Evolutionary conservation across 2,113 vertebrate genomes (phyloP).

Genomic region (Plecotus auritus): DNA sequence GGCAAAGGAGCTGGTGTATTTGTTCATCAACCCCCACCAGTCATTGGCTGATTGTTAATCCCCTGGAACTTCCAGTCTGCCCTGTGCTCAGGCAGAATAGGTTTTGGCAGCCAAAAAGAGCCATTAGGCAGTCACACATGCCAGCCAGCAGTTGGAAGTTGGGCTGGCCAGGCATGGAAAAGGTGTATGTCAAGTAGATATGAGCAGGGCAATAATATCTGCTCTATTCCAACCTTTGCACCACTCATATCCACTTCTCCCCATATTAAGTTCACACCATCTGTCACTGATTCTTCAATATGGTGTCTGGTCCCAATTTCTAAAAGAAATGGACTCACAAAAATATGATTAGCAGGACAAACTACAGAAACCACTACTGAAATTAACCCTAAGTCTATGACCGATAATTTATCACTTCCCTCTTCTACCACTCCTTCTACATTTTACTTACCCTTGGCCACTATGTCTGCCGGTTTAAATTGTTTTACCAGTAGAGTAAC

Average conservation of each 20-base stretch:
- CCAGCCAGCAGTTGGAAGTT: neutral
- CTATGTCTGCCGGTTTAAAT: neutral
- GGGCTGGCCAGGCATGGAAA: neutral
- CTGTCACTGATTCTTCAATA: neutral
- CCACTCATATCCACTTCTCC: neutral
- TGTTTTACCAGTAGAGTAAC: neutral
- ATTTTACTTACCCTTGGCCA: neutral
- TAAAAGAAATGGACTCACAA: neutral
- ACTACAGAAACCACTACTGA: neutral
- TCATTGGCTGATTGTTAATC: neutral
- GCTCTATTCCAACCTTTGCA: neutral
- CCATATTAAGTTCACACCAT: neutral
- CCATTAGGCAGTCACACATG: neutral
- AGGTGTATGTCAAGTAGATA: neutral
- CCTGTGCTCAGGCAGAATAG: neutral
- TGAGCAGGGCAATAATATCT: neutral
- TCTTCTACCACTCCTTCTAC: neutral
- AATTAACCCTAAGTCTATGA: neutral
- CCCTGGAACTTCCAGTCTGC: neutral
- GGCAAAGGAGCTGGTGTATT: neutral
- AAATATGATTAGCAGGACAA: neutral
- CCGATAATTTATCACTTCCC: neutral
- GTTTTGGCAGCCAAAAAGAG: neutral
- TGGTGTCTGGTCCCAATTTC: neutral
- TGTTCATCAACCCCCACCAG: neutral